Percentiles rank a stretch among this genome's conserved stretches.
These are phyloP conservation scores for Babylonia areolata DNA, from an alignment of 1,140 invertebrate genomes.

Conservation along the genomic window DNA sequence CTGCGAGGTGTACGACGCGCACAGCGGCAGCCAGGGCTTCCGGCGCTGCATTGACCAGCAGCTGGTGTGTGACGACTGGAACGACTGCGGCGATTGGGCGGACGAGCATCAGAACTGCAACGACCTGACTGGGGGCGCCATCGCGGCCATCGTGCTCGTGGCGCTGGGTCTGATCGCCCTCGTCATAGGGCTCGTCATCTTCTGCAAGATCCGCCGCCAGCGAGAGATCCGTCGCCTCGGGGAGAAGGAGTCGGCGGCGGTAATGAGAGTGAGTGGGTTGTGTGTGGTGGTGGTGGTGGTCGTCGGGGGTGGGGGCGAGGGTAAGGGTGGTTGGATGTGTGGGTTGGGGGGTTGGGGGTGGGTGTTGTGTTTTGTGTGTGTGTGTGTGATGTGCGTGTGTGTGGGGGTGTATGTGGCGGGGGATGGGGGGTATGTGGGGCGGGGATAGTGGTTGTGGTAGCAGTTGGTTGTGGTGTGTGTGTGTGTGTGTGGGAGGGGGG, in stretches of 20 bases:
- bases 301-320: not conserved
- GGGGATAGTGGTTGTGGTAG: too few species aligned
- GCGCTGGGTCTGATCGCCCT: constrained; percentile 10
- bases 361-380: not conserved
- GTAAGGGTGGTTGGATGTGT: not conserved
- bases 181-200: constrained; percentile 28
- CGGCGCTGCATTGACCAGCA: constrained; percentile 7
- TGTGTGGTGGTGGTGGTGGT: too few species aligned
- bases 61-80: constrained; percentile 34
- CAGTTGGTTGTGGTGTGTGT: too few species aligned
- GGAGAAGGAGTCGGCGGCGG: constrained; percentile 7
- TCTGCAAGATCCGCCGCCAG: constrained; percentile 26
- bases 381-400: not conserved
- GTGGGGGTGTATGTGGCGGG: not conserved
- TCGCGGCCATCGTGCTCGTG: constrained; percentile 17
- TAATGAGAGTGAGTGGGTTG: constrained; percentile 33
- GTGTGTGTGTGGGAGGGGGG: not conserved
- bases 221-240: not conserved
- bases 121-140: constrained; percentile 6
- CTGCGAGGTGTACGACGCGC: constrained; percentile 6
- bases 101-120: constrained; percentile 29
- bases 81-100: constrained; percentile 31
- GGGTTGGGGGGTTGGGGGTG: not conserved
- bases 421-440: not conserved
- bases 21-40: not conserved